Base-by-base conservation (phyloP, 2,888 invertebrate genomes). In the Epinotia ramella region DNA sequence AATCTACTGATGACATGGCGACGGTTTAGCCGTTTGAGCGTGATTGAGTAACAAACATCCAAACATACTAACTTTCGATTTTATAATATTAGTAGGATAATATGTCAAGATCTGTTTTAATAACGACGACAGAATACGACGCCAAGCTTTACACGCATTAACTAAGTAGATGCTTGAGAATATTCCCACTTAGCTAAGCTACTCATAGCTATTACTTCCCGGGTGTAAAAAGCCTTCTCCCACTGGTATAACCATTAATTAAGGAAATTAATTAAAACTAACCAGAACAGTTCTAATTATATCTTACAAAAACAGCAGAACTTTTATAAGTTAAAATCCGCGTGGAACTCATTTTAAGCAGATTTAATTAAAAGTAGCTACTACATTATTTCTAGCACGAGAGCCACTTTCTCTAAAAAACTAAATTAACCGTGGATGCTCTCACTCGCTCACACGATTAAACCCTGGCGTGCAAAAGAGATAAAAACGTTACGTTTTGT, bases 361-460 rank as follows among this genome's bases (percentile, higher is more conserved):
- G 33, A 49, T 67, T 67, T 56, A 67, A 67, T 67, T 67, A 56
- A 56, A 66, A 56, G 49, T 33, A 56, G 66, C 49, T 28, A 46
- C 24, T 53, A 33, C 62, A 62, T 66, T 33, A 56, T 67, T 56
- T n/a, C 33, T 33, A 33, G 28, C 66, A 67, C 46, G 18, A 53
- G n/a, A 28, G 13, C 59, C 24, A 60, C 60, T 33, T 7, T 12
- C 53, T 12, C 33, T 6, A 33, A 66, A 66, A 11, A 53, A 53
- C 11, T 18, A 18, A 56, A n/a, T 4, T 56, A 53, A 67, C 53
- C n/a, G 9, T 62, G 3, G 13, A 28, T 24, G 11, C n/a, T 33
- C 66, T 67, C 33, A 12, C 56, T 67, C 53, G 1, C 13, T 33
- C 66, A 18, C 33, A 13, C n/a, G 6, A 3, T 33, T n/a, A 13